Percentiles rank a stretch among this genome's conserved stretches.
Conservation (phyloP, 2,888 invertebrate genomes). For the Cheilosia urbana region DNA sequence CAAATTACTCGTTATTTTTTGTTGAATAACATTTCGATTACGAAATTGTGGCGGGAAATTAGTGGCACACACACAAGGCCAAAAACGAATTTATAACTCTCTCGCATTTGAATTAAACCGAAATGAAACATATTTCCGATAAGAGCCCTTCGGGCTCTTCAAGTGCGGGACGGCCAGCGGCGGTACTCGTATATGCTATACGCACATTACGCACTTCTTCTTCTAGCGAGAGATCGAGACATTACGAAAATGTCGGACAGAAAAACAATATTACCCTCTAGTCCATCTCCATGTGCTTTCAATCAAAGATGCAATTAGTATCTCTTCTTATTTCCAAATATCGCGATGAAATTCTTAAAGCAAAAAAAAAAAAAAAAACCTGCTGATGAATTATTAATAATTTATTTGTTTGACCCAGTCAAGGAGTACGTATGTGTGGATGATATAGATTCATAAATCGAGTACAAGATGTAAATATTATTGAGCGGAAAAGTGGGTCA, state of each 20-base stretch:
- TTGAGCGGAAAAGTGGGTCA: conserved; percentile 17
- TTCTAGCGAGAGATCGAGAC: background rate
- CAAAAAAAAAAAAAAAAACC: conserved; percentile 6
- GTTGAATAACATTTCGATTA: conserved; percentile 30
- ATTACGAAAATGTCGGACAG: conserved; percentile 30
- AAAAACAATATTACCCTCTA: background rate
- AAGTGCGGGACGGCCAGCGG: background rate
- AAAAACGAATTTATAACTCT: conserved; percentile 35
- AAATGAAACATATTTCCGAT: conserved; percentile 28
- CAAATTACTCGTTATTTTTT: background rate
- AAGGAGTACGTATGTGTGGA: background rate
- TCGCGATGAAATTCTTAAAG: conserved; percentile 2
- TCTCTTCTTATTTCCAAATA: conserved; percentile 4
- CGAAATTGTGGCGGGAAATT: background rate
- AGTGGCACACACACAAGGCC: background rate
- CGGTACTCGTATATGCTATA: conserved; percentile 7
- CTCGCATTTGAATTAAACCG: conserved; percentile 17
- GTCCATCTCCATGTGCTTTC: conserved; percentile 1
- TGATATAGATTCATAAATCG: conserved; percentile 1
- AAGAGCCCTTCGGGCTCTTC: conserved; percentile 27
- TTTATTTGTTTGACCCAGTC: conserved; percentile 10
- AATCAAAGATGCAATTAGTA: conserved; percentile 40
- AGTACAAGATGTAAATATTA: conserved; percentile 5
- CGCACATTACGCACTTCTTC: conserved; percentile 19
- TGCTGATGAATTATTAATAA: conserved; percentile 23